Percentiles rank a stretch among this genome's conserved stretches.
Evolutionary conservation across 2,113 vertebrate species (phyloP).

Genomic region (Sturnus vulgaris): DNA sequence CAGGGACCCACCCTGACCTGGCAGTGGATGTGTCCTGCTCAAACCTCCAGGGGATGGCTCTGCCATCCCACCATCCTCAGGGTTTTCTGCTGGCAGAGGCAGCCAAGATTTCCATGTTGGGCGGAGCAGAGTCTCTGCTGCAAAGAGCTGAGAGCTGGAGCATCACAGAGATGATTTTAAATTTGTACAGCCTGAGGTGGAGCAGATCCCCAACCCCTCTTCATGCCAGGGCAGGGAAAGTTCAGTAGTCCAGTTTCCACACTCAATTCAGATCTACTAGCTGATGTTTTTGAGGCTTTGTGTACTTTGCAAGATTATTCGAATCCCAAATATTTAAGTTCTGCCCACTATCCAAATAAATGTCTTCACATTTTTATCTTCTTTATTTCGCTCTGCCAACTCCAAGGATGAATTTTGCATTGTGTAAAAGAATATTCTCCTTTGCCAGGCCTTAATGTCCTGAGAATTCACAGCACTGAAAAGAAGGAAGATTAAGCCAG

Average conservation of each 20-base stretch:
- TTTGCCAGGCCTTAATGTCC: neutral
- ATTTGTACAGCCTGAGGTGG: neutral
- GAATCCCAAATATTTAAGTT: neutral
- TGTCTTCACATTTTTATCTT: neutral
- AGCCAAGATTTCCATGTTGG: neutral
- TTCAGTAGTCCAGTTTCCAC: neutral
- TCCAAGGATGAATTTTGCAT: neutral
- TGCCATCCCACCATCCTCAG: fast-evolving
- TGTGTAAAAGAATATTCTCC: neutral
- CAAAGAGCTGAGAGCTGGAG: neutral
- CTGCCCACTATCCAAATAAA: neutral
- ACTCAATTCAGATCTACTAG: neutral
- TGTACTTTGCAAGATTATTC: neutral
- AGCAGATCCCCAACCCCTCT: neutral
- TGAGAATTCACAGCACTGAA: neutral
- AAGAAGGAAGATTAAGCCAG: neutral
- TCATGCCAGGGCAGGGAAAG: neutral
- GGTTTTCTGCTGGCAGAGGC: fast-evolving
- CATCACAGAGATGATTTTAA: neutral
- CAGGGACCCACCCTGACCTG: neutral
- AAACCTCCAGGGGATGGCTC: fast-evolving
- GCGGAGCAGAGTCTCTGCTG: neutral
- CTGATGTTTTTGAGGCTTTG: neutral
- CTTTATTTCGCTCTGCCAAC: neutral
- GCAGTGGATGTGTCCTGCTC: neutral